phyloP scores from a whole-genome alignment of 1,140 invertebrate species.

The Daktulosphaira vitifoliae region DNA sequence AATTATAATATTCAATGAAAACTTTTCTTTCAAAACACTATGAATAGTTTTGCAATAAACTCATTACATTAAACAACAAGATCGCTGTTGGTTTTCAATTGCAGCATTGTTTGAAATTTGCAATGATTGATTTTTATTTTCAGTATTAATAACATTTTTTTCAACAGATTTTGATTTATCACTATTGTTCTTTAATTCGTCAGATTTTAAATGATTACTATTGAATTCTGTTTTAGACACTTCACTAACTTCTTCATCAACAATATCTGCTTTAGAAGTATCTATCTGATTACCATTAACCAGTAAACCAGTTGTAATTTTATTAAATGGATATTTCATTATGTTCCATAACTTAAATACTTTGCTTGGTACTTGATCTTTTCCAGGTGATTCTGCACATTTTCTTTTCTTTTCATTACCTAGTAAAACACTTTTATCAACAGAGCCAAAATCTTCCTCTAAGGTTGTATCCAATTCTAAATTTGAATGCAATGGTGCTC shows the following conservation, averaged over 20 bases:
- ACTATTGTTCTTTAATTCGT: not conserved
- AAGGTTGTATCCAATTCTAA: not conserved
- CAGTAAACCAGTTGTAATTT: not conserved
- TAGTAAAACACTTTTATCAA: not conserved
- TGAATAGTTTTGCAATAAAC: not conserved
- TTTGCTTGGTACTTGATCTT: not conserved
- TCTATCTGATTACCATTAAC: not conserved
- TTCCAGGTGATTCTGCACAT: not conserved
- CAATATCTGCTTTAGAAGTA: not conserved
- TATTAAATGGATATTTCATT: constrained; percentile 22
- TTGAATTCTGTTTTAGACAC: not conserved
- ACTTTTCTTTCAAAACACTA: constrained; percentile 27
- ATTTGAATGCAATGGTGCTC: constrained; percentile 14
- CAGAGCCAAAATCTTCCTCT: not conserved
- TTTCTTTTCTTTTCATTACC: constrained; percentile 6
- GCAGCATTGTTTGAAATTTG: too few relatives aligned
- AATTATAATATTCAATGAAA: too few relatives aligned
- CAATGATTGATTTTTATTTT: not conserved
- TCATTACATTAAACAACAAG: constrained; percentile 18
- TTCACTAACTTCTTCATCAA: not conserved
- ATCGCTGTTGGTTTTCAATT: not conserved
- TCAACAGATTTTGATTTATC: not conserved
- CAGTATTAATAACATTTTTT: not conserved
- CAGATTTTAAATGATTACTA: too few relatives aligned
- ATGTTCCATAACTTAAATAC: constrained; percentile 16